Evolutionary conservation across 1,140 invertebrate genomes (phyloP).

Genomic region (Saccostrea echinata): DNA sequence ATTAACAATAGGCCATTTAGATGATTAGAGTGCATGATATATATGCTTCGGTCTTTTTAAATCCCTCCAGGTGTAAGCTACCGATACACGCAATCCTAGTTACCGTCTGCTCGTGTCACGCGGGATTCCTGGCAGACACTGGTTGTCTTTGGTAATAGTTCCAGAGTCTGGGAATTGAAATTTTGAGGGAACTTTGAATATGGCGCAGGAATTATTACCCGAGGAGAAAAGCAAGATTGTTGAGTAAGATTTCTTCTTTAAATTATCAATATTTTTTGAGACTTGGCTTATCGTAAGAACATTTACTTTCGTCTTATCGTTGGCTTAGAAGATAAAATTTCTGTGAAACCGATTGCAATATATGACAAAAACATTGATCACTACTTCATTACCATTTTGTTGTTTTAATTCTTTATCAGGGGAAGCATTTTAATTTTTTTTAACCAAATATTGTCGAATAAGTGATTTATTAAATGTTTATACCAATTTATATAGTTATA

Average conservation of each 20-base stretch:
- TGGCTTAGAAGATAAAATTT: too few relatives aligned
- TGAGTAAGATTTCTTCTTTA: not conserved
- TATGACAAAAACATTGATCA: too few relatives aligned
- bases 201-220: not conserved
- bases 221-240: not conserved
- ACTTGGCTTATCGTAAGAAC: too few relatives aligned
- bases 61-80: slow-evolving; percentile 28
- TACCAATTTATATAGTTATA: too few relatives aligned
- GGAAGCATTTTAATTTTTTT: too few relatives aligned
- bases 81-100: slow-evolving; percentile 29
- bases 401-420: too few relatives aligned
- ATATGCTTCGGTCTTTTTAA: slow-evolving; percentile 14
- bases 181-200: not conserved
- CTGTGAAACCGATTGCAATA: too few relatives aligned
- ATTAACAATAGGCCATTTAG: slow-evolving; percentile 28
- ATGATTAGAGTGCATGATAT: slow-evolving; percentile 22
- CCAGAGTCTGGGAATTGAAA: not conserved
- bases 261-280: not conserved
- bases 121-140: not conserved
- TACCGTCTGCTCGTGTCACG: slow-evolving; percentile 11
- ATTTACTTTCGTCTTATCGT: too few relatives aligned
- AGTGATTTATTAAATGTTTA: too few relatives aligned
- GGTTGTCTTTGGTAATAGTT: slow-evolving; percentile 11
- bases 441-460: too few relatives aligned
- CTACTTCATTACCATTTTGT: too few relatives aligned